These are phyloP conservation scores for Gibbula magus DNA, from an alignment of 2,888 invertebrate species.

Conservation along the genomic window DNA sequence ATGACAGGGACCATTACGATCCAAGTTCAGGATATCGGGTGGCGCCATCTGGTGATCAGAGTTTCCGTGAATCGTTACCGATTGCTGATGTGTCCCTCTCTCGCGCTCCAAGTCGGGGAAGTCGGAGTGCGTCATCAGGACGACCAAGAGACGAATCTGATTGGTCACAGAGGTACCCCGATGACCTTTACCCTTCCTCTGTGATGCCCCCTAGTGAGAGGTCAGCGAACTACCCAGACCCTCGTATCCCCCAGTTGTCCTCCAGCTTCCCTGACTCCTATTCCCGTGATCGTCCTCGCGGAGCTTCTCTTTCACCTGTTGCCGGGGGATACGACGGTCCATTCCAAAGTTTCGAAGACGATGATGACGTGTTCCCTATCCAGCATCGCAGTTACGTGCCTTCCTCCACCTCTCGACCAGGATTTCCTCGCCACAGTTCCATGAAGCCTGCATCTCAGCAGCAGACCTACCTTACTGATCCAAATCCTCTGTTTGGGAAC, in stretches of 20 bases:
- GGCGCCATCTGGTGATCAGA: slow-evolving; percentile 5
- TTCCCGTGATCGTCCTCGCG: background rate
- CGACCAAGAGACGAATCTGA: background rate
- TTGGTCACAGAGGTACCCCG: background rate
- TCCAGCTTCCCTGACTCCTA: slow-evolving; percentile 7
- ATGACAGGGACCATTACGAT: slow-evolving; percentile 44
- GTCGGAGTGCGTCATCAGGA: background rate
- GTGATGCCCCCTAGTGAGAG: slow-evolving; percentile 8
- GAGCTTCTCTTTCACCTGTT: slow-evolving; percentile 12
- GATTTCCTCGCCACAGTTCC: slow-evolving; percentile 67
- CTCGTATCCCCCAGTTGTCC: background rate
- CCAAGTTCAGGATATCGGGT: slow-evolving; percentile 44
- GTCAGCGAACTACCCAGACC: slow-evolving; percentile 25
- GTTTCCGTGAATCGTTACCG: background rate
- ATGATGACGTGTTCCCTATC: slow-evolving; percentile 60
- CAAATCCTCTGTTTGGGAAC: slow-evolving; percentile 46
- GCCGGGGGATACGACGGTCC: slow-evolving; percentile 38
- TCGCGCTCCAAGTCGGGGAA: slow-evolving; percentile 13
- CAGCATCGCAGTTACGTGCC: slow-evolving; percentile 28
- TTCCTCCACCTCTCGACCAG: slow-evolving; percentile 44
- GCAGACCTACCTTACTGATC: slow-evolving; percentile 58
- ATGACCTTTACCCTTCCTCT: slow-evolving; percentile 27
- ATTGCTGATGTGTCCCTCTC: slow-evolving; percentile 27
- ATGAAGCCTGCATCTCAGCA: slow-evolving; percentile 60
- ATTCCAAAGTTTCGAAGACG: slow-evolving; percentile 52